phyloP scores from a whole-genome alignment of 2,888 invertebrate genomes.

The Morpho helenor region DNA sequence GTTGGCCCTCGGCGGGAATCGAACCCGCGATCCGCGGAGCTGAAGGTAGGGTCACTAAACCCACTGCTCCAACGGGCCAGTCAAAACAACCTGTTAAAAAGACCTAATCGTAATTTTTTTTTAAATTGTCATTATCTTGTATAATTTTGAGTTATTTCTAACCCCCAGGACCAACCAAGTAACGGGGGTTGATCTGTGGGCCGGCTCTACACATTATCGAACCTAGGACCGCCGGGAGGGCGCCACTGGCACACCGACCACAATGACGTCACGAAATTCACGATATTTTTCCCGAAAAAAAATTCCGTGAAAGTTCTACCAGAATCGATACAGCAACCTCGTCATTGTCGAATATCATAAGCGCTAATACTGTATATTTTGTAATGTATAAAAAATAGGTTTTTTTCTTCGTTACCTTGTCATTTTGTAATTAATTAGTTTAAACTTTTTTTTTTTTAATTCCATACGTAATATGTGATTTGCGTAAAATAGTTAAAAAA shows the following conservation, averaged over 20 bases:
- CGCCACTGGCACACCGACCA: conserved; percentile 2
- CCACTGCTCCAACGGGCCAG: too few species aligned
- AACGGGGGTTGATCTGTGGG: conserved; percentile 60
- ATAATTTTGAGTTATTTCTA: background rate
- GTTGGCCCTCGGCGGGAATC: too few species aligned
- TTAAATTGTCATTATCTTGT: too few species aligned
- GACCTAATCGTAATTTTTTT: too few species aligned
- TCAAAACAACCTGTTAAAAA: too few species aligned
- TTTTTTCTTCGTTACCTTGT: conserved; percentile 29
- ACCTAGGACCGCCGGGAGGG: conserved; percentile 1
- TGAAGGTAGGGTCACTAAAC: too few species aligned
- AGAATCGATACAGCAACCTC: conserved; percentile 16
- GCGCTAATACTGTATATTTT: conserved; percentile 13
- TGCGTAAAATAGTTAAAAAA: conserved; percentile 23
- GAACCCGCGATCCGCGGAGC: too few species aligned
- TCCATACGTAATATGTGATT: conserved; percentile 45
- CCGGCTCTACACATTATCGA: conserved; percentile 18
- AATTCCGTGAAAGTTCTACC: conserved; percentile 5
- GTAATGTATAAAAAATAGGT: conserved; percentile 5
- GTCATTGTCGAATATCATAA: conserved; percentile 4
- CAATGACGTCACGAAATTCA: conserved; percentile 2
- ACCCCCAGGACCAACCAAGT: conserved; percentile 61
- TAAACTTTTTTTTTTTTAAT: conserved; percentile 30
- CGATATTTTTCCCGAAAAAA: background rate
- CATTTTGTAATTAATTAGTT: conserved; percentile 24